Percentiles rank a stretch among this genome's conserved stretches.
phyloP scores from a whole-genome alignment of 2,888 invertebrate species.

The Drosophila mercatorum region DNA sequence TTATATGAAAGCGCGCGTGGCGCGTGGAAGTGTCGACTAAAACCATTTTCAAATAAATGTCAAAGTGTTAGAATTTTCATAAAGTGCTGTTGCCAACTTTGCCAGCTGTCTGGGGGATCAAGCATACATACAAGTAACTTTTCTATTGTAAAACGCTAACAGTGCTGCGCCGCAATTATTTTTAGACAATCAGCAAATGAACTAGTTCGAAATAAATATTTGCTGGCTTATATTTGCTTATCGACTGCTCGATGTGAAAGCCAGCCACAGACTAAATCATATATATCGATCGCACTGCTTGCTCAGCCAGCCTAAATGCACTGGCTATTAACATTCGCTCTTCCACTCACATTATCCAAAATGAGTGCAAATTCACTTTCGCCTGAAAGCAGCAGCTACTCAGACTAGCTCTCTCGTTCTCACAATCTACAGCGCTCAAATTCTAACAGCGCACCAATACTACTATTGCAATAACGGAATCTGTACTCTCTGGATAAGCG shows the following conservation, averaged over 20 bases:
- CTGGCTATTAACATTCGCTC: neutral
- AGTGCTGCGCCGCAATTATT: constrained; percentile 3
- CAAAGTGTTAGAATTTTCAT: constrained; percentile 37
- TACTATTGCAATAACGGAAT: neutral
- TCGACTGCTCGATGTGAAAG: neutral
- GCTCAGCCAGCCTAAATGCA: neutral
- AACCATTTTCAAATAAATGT: constrained; percentile 53
- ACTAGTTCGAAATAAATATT: neutral
- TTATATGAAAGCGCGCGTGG: constrained; percentile 38
- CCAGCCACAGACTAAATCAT: neutral
- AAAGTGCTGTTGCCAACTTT: constrained; percentile 23
- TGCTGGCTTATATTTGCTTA: neutral
- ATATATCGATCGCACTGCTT: neutral
- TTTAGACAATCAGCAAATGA: neutral
- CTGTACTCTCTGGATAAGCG: neutral
- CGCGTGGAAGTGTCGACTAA: constrained; percentile 11
- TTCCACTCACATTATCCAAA: neutral
- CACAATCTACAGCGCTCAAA: neutral
- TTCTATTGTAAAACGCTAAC: neutral
- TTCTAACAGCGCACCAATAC: neutral
- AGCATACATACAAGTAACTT: neutral
- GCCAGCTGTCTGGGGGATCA: constrained; percentile 12
- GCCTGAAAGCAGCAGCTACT: neutral
- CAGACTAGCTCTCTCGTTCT: neutral
- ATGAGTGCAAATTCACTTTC: neutral